Evolutionary conservation across 2,888 invertebrate genomes (phyloP), one percentile per base, ranked within the genome.

Genomic region (Anagyrus pseudococci): DNA sequence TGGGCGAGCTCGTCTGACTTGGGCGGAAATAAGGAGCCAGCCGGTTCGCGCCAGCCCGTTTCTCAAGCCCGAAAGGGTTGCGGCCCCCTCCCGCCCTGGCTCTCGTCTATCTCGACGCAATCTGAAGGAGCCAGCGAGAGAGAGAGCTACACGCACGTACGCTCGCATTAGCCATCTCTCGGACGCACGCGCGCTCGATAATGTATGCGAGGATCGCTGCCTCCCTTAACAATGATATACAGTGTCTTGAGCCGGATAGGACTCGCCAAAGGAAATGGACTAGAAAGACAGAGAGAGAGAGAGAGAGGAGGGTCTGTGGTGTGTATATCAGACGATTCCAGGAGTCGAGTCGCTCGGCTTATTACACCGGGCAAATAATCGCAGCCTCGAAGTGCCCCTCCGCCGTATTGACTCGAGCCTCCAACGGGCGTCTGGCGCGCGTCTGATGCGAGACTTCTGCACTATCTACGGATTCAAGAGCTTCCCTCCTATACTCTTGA

Each of bases 91-190:
- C 13, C 8, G 43, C 17, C 6, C n/a, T n/a, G 43, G 15, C 6
- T 43, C 29, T 23, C 23, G n/a, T 37, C 17, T 64, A 59, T 60
- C 60, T 37, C 20, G 40, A 37, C 20, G 26, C 55, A 55, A 66
- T 62, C 55, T 59, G 53, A 25, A 48, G 40, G 44, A 57, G 50
- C 19, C n/a, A 26, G n/a, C 26, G 17, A 17, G 6, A n/a, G n/a
- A n/a, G 13, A 26, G 26, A 26, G 71, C 73, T 75, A 75, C 75
- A 79, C 76, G 79, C 80, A 80, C 80, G 80, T 80, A 79, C 77
- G 73, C 71, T 70, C 76, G 49, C 29, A 48, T 48, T 48, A 48
- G 17, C 25, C 13, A 26, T 29, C 26, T 29, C 10, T 26, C 19
- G n/a, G n/a, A 13, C 17, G 25, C 37, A 7, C 29, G 4, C 29